phyloP scores from a whole-genome alignment of 2,797 vertebrate species.

The Aphelocoma californica region DNA sequence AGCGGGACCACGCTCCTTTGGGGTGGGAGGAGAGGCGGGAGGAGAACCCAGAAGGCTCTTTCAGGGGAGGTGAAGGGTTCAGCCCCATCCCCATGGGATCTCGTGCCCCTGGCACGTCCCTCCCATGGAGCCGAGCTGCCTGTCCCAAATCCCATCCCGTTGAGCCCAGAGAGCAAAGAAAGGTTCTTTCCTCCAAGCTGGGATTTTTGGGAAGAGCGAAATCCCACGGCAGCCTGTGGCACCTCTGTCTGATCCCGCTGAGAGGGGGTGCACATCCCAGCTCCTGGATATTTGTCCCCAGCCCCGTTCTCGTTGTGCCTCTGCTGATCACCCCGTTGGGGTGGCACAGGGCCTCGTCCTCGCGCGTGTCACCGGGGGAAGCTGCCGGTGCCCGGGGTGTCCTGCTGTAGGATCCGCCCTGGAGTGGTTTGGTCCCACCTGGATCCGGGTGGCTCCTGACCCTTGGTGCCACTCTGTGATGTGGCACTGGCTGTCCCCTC shows the following conservation, averaged over 20 bases:
- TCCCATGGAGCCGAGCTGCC: background rate
- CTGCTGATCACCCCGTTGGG: accelerated
- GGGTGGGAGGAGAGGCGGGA: background rate
- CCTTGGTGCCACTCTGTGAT: background rate
- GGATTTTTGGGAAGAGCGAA: background rate
- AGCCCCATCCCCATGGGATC: accelerated
- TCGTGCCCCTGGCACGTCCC: accelerated
- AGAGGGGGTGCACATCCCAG: accelerated
- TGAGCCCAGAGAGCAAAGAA: background rate
- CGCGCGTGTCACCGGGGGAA: background rate
- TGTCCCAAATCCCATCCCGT: accelerated
- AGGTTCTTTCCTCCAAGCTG: background rate
- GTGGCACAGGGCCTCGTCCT: background rate
- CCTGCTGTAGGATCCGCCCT: accelerated
- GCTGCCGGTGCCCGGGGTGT: accelerated
- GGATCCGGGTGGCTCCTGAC: accelerated
- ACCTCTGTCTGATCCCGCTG: accelerated
- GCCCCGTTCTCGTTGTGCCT: accelerated
- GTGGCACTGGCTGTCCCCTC: background rate
- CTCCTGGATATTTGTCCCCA: background rate
- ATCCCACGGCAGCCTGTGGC: background rate
- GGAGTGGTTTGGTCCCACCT: background rate
- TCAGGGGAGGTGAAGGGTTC: background rate
- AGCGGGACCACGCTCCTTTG: background rate
- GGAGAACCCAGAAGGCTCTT: background rate